Conservation (phyloP, 1,140 invertebrate species). For the Meloidogyne exigua region DNA sequence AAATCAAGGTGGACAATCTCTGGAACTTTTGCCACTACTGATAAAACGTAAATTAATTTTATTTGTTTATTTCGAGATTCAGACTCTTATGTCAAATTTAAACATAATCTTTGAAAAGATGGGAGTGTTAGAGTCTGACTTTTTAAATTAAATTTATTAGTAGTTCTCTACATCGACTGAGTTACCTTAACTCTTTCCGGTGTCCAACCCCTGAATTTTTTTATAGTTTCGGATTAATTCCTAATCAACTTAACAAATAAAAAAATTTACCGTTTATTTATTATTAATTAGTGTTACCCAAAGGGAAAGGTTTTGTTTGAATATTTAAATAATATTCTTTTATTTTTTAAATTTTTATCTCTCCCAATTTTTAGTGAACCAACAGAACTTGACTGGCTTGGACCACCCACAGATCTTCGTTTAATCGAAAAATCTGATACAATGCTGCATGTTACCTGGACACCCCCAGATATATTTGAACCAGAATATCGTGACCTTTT, state of each 20-base stretch:
- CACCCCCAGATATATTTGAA: conserved; percentile 62
- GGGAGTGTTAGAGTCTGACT: neutral
- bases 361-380: neutral
- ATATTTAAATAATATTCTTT: too few species aligned
- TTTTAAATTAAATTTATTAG: neutral
- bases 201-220: too few species aligned
- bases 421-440: conserved; percentile 62
- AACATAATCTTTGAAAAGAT: neutral
- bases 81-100: neutral
- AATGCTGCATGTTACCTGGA: conserved; percentile 63
- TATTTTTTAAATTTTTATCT: neutral
- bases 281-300: too few species aligned
- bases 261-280: too few species aligned
- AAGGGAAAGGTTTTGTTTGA: too few species aligned
- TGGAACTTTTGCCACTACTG: conserved; percentile 57
- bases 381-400: conserved; percentile 38
- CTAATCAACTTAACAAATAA: too few species aligned
- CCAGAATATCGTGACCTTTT: conserved; percentile 57
- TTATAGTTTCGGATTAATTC: too few species aligned
- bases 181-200: too few species aligned
- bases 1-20: conserved; percentile 60
- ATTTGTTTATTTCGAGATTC: neutral
- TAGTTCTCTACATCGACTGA: too few species aligned
- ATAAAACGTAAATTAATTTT: conserved; percentile 30
- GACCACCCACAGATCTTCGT: conserved; percentile 55